Percentiles rank a stretch among this genome's conserved stretches.
Conservation (phyloP, 1,140 invertebrate species). For the Drosophila neocordata region DNA sequence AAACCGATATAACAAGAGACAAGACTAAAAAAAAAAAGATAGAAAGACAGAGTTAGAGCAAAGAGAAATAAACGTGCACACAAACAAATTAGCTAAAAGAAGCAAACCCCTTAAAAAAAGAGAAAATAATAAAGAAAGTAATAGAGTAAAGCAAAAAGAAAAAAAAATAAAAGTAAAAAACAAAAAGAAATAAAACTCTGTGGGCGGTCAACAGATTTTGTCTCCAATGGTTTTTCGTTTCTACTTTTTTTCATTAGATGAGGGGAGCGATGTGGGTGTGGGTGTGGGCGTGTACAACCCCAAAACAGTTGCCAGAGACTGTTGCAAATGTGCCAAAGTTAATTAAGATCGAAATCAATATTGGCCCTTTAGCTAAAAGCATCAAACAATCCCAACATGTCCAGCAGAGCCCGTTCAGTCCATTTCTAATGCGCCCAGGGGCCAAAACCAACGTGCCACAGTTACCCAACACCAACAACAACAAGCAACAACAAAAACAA, state of each 20-base stretch:
- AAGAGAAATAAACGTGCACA: conserved; percentile 45
- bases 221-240: background rate
- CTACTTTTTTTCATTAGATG: background rate
- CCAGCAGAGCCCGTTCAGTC: conserved; percentile 42
- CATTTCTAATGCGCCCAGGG: conserved; percentile 67
- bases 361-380: conserved; percentile 81
- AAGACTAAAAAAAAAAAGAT: conserved; percentile 12
- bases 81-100: conserved; percentile 80
- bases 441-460: conserved; percentile 49
- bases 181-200: conserved; percentile 62
- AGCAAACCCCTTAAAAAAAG: conserved; percentile 44
- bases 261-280: background rate
- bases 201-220: conserved; percentile 22
- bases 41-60: background rate
- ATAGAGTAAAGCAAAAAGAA: background rate
- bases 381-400: conserved; percentile 71
- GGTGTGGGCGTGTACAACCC: conserved; percentile 6
- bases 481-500: conserved; percentile 19
- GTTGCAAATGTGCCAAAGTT: conserved; percentile 81
- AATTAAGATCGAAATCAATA: conserved; percentile 82
- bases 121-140: conserved; percentile 44
- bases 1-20: conserved; percentile 37
- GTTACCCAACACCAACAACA: conserved; percentile 24
- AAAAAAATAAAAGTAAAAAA: conserved; percentile 15
- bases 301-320: conserved; percentile 39